phyloP scores from a whole-genome alignment of 2,797 vertebrate genomes.

The Macrochelys suwanniensis region DNA sequence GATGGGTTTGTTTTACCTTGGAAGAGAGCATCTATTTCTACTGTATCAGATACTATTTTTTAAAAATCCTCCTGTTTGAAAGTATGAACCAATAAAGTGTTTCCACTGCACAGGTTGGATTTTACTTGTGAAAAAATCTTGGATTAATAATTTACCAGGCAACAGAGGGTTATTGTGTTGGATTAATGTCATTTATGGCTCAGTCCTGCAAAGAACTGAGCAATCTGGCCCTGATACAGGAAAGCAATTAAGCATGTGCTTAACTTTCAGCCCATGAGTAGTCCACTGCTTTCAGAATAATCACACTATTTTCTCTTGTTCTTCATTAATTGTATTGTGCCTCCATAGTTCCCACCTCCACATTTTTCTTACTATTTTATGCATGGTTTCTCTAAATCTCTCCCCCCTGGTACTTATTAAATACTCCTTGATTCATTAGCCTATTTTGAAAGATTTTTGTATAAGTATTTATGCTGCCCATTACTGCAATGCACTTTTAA shows the following conservation, averaged over 20 bases:
- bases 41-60: not conserved
- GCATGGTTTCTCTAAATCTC: not conserved
- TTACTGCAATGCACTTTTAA: not conserved
- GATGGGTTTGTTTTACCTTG: not conserved
- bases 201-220: not conserved
- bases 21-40: not conserved
- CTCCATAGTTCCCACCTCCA: not conserved
- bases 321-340: not conserved
- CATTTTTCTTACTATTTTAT: not conserved
- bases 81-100: not conserved
- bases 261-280: not conserved
- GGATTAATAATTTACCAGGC: not conserved
- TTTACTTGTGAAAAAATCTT: not conserved
- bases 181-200: not conserved
- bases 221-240: not conserved
- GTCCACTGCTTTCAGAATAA: not conserved
- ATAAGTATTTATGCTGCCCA: not conserved
- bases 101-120: not conserved
- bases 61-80: not conserved
- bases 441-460: not conserved
- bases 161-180: not conserved
- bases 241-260: not conserved
- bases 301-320: accelerated
- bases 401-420: not conserved
- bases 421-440: not conserved